phyloP scores from a whole-genome alignment of 2,888 invertebrate species.

The Parnassius apollo region DNA sequence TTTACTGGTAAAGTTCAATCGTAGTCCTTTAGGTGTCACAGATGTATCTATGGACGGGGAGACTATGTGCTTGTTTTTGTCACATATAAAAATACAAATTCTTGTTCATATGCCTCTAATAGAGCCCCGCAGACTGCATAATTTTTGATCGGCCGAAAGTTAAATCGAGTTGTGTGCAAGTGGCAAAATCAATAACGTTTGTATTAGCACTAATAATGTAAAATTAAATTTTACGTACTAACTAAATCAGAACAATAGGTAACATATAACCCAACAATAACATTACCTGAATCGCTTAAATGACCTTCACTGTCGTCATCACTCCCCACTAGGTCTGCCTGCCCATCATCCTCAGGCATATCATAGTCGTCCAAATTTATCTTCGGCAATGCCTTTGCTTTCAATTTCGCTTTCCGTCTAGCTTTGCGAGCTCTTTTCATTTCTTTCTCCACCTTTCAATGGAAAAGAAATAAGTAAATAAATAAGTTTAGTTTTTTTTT shows the following conservation, averaged over 20 bases:
- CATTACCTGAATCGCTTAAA: constrained; percentile 67
- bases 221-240: background rate
- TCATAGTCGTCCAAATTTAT: constrained; percentile 90
- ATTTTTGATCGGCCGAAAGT: too few relatives aligned
- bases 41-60: too few relatives aligned
- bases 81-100: too few relatives aligned
- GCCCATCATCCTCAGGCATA: constrained; percentile 88
- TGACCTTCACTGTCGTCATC: constrained; percentile 75
- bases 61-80: too few relatives aligned
- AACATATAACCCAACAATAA: background rate
- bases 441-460: constrained; percentile 73
- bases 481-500: background rate
- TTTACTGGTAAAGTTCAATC: too few relatives aligned
- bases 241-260: background rate
- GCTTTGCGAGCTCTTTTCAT: constrained; percentile 82
- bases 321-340: constrained; percentile 82
- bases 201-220: too few relatives aligned
- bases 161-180: too few relatives aligned
- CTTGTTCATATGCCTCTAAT: too few relatives aligned
- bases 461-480: background rate
- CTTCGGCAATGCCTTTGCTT: constrained; percentile 79
- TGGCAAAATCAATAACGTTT: too few relatives aligned
- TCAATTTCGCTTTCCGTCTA: constrained; percentile 78
- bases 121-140: too few relatives aligned
- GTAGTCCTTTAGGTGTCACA: too few relatives aligned